Evolutionary conservation across 2,797 vertebrate genomes (phyloP).

Genomic region (Darevskia mixta): DNA sequence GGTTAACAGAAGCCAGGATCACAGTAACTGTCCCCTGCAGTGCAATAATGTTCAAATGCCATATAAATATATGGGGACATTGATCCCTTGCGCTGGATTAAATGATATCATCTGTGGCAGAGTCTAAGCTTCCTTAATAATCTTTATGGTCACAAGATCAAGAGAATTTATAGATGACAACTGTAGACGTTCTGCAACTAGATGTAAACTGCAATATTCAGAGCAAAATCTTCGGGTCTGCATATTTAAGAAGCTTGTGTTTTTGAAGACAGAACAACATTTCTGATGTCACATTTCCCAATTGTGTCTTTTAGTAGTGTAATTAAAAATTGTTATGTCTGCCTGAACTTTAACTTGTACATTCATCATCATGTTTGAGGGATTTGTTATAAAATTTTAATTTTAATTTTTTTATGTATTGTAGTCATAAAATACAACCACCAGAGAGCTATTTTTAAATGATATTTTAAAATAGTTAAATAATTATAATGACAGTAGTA

Average conservation of each 20-base stretch:
- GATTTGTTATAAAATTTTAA: not conserved
- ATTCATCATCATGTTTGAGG: not conserved
- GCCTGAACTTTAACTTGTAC: not conserved
- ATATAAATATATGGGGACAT: slow-evolving; percentile 14
- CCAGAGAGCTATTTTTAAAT: not conserved
- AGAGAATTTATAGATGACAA: not conserved
- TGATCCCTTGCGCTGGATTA: slow-evolving; percentile 23
- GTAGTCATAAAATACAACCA: not conserved
- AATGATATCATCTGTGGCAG: slow-evolving; percentile 9
- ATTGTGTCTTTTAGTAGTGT: not conserved
- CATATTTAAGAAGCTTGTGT: not conserved
- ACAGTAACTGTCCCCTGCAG: slow-evolving; percentile 4
- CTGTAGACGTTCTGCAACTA: not conserved
- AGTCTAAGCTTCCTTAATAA: slow-evolving; percentile 5
- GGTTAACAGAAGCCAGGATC: slow-evolving; percentile 3
- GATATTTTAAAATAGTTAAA: not conserved
- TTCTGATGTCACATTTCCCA: not conserved
- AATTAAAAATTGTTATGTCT: not conserved
- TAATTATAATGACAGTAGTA: not conserved
- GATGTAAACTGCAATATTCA: not conserved
- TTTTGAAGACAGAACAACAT: not conserved
- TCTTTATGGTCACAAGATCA: slow-evolving; percentile 13
- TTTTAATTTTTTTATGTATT: not conserved
- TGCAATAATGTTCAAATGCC: slow-evolving; percentile 15
- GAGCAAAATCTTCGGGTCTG: not conserved